These are phyloP conservation scores for Autographa pulchrina DNA, from an alignment of 2,888 invertebrate genomes.

Conservation along the genomic window DNA sequence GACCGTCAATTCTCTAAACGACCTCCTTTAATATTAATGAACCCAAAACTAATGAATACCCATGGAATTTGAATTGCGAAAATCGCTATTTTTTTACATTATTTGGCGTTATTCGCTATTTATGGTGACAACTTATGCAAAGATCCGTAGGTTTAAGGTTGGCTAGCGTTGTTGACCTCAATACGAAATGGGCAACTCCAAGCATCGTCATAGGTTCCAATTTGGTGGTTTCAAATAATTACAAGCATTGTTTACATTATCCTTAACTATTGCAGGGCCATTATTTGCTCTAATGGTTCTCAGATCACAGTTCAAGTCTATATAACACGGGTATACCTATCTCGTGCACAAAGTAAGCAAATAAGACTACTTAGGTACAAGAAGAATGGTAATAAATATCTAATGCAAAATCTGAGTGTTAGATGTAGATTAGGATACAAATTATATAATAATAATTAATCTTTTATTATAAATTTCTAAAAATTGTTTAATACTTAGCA, in stretches of 20 bases:
- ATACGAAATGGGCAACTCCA: not conserved
- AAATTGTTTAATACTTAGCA: too few relatives aligned
- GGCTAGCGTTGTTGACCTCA: conserved; percentile 1
- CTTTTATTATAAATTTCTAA: too few relatives aligned
- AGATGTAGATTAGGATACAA: too few relatives aligned
- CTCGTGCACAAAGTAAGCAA: not conserved
- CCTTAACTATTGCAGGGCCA: not conserved
- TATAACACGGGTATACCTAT: not conserved
- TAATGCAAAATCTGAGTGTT: too few relatives aligned
- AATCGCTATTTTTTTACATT: not conserved
- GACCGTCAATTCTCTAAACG: not conserved
- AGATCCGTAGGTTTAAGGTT: not conserved
- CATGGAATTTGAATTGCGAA: not conserved
- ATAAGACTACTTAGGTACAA: not conserved
- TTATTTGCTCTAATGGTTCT: conserved; percentile 4
- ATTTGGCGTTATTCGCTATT: not conserved
- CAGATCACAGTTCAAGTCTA: conserved; percentile 1
- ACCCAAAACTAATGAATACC: not conserved
- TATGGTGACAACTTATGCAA: not conserved
- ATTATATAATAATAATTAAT: too few relatives aligned
- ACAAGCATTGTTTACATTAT: not conserved
- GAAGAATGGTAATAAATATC: too few relatives aligned
- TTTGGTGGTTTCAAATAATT: not conserved
- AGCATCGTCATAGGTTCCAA: not conserved
- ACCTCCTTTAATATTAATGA: not conserved